Conservation (phyloP, 1,140 invertebrate species). For the Sarcophaga peregrina region DNA sequence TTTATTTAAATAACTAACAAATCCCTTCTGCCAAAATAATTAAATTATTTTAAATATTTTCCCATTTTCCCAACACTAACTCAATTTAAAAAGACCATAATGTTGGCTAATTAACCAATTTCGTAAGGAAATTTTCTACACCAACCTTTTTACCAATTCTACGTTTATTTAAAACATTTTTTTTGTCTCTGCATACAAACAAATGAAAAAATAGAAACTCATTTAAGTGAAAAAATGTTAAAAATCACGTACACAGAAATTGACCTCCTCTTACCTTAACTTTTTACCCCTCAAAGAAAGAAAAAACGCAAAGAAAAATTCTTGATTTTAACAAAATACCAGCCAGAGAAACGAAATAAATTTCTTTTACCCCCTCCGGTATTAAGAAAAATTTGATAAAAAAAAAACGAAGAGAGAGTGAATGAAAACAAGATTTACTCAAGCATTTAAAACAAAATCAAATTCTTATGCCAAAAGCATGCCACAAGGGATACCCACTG, state of each 20-base stretch:
- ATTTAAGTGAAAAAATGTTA: conserved; percentile 17
- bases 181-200: no score
- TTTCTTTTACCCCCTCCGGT: not conserved
- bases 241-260: conserved; percentile 23
- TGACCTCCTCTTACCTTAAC: conserved; percentile 18
- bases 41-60: not conserved
- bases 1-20: not conserved
- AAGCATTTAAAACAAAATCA: conserved; percentile 25
- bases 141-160: not conserved
- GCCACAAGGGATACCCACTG: conserved; percentile 17
- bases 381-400: not conserved
- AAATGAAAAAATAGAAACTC: not conserved
- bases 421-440: not conserved
- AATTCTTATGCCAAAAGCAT: conserved; percentile 24
- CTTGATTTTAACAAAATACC: not conserved
- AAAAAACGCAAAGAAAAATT: not conserved
- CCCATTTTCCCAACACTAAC: not conserved
- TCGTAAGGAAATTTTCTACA: not conserved
- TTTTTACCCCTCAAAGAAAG: not conserved
- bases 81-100: not conserved
- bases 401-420: not conserved
- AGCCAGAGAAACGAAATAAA: not conserved
- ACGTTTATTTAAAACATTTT: no score
- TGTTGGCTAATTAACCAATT: conserved; percentile 8
- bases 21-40: not conserved